Percentiles rank a stretch among this genome's conserved stretches.
phyloP scores from a whole-genome alignment of 2,888 invertebrate species.

The Congeria kusceri region DNA sequence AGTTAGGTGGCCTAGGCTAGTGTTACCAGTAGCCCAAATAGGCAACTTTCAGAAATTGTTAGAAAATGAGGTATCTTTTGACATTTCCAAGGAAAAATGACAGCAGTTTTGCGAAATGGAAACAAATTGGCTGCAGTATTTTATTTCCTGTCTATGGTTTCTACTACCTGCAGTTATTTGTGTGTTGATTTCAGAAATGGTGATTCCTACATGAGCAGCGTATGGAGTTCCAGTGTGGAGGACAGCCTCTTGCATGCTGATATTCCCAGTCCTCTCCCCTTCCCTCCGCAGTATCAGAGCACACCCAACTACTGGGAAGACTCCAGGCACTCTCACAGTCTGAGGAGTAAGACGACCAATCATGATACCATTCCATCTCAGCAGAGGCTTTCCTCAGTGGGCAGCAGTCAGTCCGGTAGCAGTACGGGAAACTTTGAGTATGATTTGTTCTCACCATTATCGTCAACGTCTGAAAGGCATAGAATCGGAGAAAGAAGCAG shows the following conservation, averaged over 20 bases:
- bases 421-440: not conserved
- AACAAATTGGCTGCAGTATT: no score
- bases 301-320: constrained; percentile 63
- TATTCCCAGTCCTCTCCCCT: constrained; percentile 58
- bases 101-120: no score
- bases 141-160: no score
- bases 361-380: not conserved
- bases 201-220: constrained; percentile 61
- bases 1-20: no score
- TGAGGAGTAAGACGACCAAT: not conserved
- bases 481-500: constrained; percentile 52
- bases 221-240: constrained; percentile 72
- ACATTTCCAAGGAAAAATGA: no score
- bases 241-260: constrained; percentile 54
- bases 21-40: no score
- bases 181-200: constrained; percentile 59
- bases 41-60: no score
- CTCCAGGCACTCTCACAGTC: not conserved
- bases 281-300: constrained; percentile 55
- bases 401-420: not conserved
- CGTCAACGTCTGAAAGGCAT: constrained; percentile 15
- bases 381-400: not conserved
- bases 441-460: constrained; percentile 39
- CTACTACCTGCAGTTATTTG: no score
- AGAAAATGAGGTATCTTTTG: no score